phyloP scores from a whole-genome alignment of 2,888 invertebrate species.

The Punctoribates punctum region DNA sequence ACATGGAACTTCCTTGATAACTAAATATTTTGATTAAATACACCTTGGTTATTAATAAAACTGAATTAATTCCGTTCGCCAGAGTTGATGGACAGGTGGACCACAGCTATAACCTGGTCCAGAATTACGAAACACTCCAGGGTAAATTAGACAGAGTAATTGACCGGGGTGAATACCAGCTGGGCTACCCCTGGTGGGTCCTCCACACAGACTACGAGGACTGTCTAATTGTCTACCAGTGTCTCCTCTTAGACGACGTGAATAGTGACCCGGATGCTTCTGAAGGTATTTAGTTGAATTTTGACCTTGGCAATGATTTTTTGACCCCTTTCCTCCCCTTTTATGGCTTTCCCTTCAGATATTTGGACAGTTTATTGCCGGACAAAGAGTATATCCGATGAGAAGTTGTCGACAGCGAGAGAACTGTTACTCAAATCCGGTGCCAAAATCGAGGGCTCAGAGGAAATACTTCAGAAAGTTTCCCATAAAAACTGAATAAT shows the following conservation, averaged over 20 bases:
- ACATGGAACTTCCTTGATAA: too few species aligned
- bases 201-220: conserved; percentile 10
- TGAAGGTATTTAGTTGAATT: neutral
- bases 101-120: conserved; percentile 4
- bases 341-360: neutral
- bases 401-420: neutral
- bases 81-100: too few species aligned
- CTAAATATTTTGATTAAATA: too few species aligned
- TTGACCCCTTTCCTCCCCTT: neutral
- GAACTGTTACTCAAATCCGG: conserved; percentile 3
- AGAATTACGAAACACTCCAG: conserved; percentile 27
- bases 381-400: neutral
- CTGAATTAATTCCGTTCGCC: too few species aligned
- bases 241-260: neutral
- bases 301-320: neutral
- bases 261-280: neutral
- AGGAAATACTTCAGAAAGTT: neutral
- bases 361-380: conserved; percentile 24
- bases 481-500: neutral
- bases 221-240: neutral
- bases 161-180: conserved; percentile 7
- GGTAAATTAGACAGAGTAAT: conserved; percentile 9
- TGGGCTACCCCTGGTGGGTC: conserved; percentile 25
- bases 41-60: neutral
- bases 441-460: conserved; percentile 9